These are phyloP conservation scores for Stegodyphus mimosarum DNA, from an alignment of 1,140 invertebrate genomes.

Conservation along the genomic window DNA sequence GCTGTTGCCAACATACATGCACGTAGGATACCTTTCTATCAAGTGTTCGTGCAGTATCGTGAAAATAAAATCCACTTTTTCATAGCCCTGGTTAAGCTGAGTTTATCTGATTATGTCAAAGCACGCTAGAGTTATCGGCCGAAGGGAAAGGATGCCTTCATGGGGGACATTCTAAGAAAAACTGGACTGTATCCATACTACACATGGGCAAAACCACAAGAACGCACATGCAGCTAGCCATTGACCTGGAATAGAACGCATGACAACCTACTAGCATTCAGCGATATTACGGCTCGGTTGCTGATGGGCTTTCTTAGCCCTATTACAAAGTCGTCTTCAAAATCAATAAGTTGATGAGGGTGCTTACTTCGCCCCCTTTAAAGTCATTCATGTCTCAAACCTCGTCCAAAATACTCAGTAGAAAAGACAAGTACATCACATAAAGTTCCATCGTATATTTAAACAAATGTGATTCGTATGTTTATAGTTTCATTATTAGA, in stretches of 20 bases:
- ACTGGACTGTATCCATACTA: too few relatives aligned
- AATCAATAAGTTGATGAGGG: conserved; percentile 1
- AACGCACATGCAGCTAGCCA: too few relatives aligned
- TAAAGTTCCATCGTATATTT: not conserved
- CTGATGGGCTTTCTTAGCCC: not conserved
- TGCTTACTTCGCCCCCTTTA: not conserved
- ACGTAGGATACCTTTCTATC: not conserved
- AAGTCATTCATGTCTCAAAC: not conserved
- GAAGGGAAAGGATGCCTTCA: too few relatives aligned
- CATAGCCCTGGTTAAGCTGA: not conserved
- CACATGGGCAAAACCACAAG: too few relatives aligned
- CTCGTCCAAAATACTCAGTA: not conserved
- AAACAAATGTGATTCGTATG: too few relatives aligned
- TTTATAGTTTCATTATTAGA: not conserved
- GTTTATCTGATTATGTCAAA: too few relatives aligned
- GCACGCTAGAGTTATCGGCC: too few relatives aligned
- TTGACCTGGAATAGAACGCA: too few relatives aligned
- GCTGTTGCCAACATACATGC: conserved; percentile 14
- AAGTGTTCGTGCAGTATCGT: conserved; percentile 4
- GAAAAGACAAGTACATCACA: not conserved
- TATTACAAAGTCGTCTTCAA: not conserved
- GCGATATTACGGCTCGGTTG: too few relatives aligned
- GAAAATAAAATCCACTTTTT: conserved; percentile 6
- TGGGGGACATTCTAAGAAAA: too few relatives aligned
- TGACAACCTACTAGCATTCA: too few relatives aligned